Conservation (phyloP, 2,797 vertebrate genomes). For the Fundulus diaphanus region DNA sequence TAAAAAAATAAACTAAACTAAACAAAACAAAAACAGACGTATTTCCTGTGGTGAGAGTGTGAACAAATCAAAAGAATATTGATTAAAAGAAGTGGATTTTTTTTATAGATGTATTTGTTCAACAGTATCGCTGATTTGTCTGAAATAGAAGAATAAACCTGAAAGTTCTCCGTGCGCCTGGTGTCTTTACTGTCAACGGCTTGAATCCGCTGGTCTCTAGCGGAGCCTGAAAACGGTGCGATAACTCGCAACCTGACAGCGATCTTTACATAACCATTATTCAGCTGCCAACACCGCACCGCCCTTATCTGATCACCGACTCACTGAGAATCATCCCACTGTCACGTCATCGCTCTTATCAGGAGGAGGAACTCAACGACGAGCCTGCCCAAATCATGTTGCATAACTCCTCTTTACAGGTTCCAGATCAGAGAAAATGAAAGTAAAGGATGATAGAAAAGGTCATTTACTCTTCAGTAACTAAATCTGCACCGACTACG, state of each 20-base stretch:
- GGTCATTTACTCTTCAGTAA: neutral
- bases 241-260: neutral
- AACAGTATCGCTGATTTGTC: constrained; percentile 30
- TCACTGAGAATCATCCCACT: neutral
- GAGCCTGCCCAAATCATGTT: neutral
- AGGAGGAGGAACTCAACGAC: neutral
- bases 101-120: constrained; percentile 52
- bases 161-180: constrained; percentile 26
- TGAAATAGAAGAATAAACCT: constrained; percentile 59
- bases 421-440: neutral
- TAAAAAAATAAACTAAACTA: no score
- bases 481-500: neutral
- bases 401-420: neutral
- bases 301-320: neutral
- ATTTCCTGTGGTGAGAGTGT: constrained; percentile 18
- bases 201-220: neutral
- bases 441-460: neutral
- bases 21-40: neutral
- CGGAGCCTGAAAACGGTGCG: neutral
- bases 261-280: neutral
- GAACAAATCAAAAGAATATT: constrained; percentile 12
- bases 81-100: constrained; percentile 20
- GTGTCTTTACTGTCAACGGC: neutral
- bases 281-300: constrained; percentile 1
- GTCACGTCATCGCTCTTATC: neutral